Evolutionary conservation across 2,113 vertebrate genomes (phyloP).

Genomic region (Paramormyrops kingsleyae): DNA sequence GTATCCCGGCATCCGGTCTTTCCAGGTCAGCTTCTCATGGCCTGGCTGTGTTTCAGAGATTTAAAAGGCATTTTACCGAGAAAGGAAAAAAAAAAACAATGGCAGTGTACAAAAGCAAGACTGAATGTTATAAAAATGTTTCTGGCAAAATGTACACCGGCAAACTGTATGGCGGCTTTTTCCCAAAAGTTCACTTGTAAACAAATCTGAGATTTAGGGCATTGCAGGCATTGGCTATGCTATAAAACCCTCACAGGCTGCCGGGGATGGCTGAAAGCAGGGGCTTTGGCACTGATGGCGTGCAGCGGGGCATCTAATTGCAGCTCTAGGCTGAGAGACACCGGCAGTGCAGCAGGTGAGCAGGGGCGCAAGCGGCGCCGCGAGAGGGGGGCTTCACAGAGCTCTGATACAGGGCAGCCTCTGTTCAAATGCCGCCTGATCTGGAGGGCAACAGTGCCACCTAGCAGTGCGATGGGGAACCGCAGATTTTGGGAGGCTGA

Average conservation of each 20-base stretch:
- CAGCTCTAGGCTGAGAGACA: background rate
- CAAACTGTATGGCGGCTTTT: background rate
- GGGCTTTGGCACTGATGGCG: background rate
- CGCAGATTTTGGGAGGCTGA: background rate
- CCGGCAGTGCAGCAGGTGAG: background rate
- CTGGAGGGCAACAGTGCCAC: slow-evolving; percentile 37
- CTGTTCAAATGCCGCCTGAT: slow-evolving; percentile 18
- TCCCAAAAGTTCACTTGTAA: background rate
- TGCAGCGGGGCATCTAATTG: background rate
- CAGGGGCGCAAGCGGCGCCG: background rate
- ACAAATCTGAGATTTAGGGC: background rate
- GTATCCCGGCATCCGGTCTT: slow-evolving; percentile 84
- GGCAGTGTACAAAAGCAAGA: background rate
- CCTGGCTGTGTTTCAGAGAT: slow-evolving; percentile 46
- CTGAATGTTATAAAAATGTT: background rate
- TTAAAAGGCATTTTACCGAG: background rate
- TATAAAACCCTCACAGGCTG: background rate
- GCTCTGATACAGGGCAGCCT: background rate
- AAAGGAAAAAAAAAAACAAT: background rate
- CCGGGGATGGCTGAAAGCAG: background rate
- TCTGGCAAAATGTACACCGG: background rate
- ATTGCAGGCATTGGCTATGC: background rate
- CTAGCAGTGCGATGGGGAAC: slow-evolving; percentile 39
- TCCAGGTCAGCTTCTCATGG: slow-evolving; percentile 82
- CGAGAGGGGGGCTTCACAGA: background rate